Base-by-base conservation (phyloP, 2,888 invertebrate species). In the Diarsia mendica region DNA sequence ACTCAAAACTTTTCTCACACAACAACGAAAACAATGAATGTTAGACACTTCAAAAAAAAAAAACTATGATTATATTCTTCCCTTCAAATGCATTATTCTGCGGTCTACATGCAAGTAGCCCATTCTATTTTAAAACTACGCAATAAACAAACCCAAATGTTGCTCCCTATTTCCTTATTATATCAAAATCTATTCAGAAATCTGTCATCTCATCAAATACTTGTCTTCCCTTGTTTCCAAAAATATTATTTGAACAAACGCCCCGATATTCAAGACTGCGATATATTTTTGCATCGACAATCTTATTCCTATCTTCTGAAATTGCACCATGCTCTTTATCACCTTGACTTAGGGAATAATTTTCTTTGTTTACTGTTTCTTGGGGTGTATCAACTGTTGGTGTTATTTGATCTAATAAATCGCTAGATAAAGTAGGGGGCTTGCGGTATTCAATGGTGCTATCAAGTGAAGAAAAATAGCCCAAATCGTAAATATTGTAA, bases 401-500 rank as follows among this genome's bases (percentile, higher is more conserved):
- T 73, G 80, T 82, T 85, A 81, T 86, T 80, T 83, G 88, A 87
- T 88, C 86, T 87, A 90, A 87, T 93, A 92, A 92, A 92, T 93
- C 89, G 91, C 80, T 85, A 87, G 85, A 87, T 89, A 90, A 91
- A 88, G 87, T 85, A 86, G 85, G 88, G 90, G 87, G 80, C 67
- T 87, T 87, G 90, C 85, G 87, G 87, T 89, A 88, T 86, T 89
- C 89, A 89, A 91, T 91, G 89, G 90, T 89, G 86, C 84, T 84
- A 82, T 87, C 84, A 84, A 87, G 86, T 87, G 91, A 89, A 89
- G 91, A 92, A 91, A 92, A 91, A 93, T 92, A 86, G 82, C 75
- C 77, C 74, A 86, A 87, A 87, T 89, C 88, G 87, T 92, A 92
- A 92, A 92, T 92, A 91, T 91, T 89, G 87, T 83, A 89, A 88